phyloP scores from a whole-genome alignment of 2,113 vertebrate genomes.

The Calyptommatus sinebrachiatus region DNA sequence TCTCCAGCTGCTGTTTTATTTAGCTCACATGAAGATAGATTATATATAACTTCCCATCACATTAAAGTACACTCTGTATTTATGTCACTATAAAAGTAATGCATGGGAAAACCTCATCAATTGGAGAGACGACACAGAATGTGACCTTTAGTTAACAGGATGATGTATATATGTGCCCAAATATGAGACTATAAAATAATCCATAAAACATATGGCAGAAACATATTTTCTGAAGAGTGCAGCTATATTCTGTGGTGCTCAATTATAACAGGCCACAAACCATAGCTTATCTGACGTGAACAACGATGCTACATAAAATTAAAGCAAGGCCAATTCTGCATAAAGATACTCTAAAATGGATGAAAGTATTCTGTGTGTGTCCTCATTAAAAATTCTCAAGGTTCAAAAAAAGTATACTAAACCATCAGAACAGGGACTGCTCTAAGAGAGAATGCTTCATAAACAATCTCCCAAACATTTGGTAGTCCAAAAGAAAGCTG shows the following conservation, averaged over 20 bases:
- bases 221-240: not conserved
- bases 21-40: not conserved
- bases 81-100: conserved; percentile 31
- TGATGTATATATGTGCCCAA: not conserved
- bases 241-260: not conserved
- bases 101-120: not conserved
- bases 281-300: not conserved
- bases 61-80: not conserved
- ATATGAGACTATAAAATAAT: not conserved
- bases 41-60: not conserved
- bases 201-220: not conserved
- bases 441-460: too few relatives aligned
- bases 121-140: not conserved
- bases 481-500: too few relatives aligned
- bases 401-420: conserved; percentile 10
- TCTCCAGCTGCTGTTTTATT: conserved; percentile 12
- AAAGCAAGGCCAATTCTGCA: not conserved
- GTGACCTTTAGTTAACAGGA: conserved; percentile 33
- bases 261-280: not conserved
- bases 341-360: not conserved
- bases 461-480: too few relatives aligned
- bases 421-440: too few relatives aligned
- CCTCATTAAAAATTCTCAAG: conserved; percentile 11
- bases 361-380: not conserved
- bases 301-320: not conserved